A percentile compares a stretch with the other conserved stretches of the same genome.
Conservation (phyloP, 2,797 vertebrate genomes). For the Lerista edwardsae region DNA sequence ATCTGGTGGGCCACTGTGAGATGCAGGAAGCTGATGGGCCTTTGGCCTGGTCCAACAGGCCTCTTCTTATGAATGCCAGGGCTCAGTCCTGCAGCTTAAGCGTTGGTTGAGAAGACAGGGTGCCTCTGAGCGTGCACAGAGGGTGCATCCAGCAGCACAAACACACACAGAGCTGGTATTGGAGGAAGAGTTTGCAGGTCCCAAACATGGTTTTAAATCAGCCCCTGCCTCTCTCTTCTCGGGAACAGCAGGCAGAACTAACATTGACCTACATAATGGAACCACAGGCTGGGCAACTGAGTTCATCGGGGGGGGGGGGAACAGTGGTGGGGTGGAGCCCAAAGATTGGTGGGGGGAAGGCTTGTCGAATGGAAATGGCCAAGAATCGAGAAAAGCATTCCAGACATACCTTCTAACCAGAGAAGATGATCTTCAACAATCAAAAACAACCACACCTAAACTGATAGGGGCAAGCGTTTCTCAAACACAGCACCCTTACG, state of each 20-base stretch:
- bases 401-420: background rate
- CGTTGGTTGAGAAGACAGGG: background rate
- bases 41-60: too few relatives aligned
- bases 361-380: rapidly evolving
- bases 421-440: background rate
- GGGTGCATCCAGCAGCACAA: too few relatives aligned
- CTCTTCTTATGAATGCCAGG: too few relatives aligned
- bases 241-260: too few relatives aligned
- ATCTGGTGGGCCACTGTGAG: too few relatives aligned
- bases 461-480: background rate
- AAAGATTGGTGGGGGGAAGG: background rate
- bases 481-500: too few relatives aligned
- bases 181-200: background rate
- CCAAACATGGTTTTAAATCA: background rate
- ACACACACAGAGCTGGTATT: background rate
- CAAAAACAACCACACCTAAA: background rate
- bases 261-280: background rate
- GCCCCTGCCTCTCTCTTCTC: background rate
- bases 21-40: too few relatives aligned
- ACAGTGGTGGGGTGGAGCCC: background rate
- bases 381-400: background rate
- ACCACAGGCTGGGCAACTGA: background rate
- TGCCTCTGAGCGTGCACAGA: background rate
- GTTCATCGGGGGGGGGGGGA: background rate
- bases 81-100: too few relatives aligned